Evolutionary conservation across 2,113 vertebrate genomes (phyloP).

Genomic region (Sinosuthora webbiana): DNA sequence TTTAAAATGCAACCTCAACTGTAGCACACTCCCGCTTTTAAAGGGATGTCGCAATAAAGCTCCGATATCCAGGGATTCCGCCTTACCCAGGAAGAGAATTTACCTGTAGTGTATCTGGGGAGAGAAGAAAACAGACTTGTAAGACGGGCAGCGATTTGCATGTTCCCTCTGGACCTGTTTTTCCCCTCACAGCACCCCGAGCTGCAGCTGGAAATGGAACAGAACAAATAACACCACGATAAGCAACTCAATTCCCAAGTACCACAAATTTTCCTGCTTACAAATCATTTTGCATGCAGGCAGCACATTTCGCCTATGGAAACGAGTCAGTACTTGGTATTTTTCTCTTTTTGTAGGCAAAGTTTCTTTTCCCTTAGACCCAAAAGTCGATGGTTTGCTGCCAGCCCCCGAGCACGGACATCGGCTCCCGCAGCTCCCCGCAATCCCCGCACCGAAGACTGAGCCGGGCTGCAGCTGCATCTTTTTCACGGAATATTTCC

Average conservation of each 20-base stretch:
- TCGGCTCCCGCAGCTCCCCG: background rate
- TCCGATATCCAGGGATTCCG: background rate
- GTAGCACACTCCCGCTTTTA: background rate
- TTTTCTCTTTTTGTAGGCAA: background rate
- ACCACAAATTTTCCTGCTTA: background rate
- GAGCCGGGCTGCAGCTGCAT: background rate
- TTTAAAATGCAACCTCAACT: background rate
- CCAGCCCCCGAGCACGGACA: background rate
- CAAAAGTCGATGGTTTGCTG: background rate
- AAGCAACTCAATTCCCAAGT: background rate
- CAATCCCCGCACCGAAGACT: background rate
- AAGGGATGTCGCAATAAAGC: background rate
- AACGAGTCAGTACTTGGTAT: background rate
- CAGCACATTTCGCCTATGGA: background rate
- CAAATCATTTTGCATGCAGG: background rate
- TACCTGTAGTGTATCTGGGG: background rate
- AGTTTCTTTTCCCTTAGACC: background rate
- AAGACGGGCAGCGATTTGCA: background rate
- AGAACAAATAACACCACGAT: background rate
- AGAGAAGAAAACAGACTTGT: conserved; percentile 10
- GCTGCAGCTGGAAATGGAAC: background rate
- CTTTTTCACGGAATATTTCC: background rate
- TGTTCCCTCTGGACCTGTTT: conserved; percentile 41
- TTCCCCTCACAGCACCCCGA: background rate
- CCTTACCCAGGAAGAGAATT: background rate